Evolutionary conservation across 2,113 vertebrate species (phyloP), one percentile per base, ranked within the genome.

Genomic region (Maylandia zebra): DNA sequence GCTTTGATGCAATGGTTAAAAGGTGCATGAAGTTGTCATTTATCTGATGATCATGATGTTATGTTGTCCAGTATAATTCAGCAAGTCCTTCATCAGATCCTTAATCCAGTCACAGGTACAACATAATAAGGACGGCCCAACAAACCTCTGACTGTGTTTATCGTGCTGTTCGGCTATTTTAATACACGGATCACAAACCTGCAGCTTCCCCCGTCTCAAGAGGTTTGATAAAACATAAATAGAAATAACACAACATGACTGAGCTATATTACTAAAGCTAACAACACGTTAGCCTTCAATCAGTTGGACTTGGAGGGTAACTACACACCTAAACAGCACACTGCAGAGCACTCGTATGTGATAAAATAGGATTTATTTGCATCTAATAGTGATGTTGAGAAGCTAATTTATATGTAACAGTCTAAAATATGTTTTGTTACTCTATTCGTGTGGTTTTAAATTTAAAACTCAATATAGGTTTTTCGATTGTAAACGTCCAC

Each of bases 101-200:
- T 22, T 69, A 22, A 69, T 38, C 5, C 64, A 69, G 64, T 69
- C 64, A 69, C 64, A 69, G 34, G 7, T 41, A 24, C 12, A 24
- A 22, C 64, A 24, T 1, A 14, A 6, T 2, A 66, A 66, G 2
- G 36, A 24, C 3, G 1, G 2, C 14, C 0, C 12, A 41, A 41
- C 64, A 69, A 22, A 69, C n/a, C 7, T 41, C 19, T 13, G 32
- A 1, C 32, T n/a, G n/a, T 14, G 36, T 69, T 24, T 9, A 22
- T 41, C 1, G 1, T 0, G 34, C 34, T 0, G 6, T n/a, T 66
- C 2, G 1, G 61, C 17, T 66, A 0, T 34, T 66, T 36, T n/a
- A 64, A 36, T 32, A 64, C 59, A n/a, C 5, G 0, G 32, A n/a
- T 66, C 32, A 36, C 32, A 13, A 66, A 66, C 61, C 61, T 66